Evolutionary conservation across 2,888 invertebrate species (phyloP), one percentile per base, ranked within the genome.

Genomic region (Malacosoma neustria): DNA sequence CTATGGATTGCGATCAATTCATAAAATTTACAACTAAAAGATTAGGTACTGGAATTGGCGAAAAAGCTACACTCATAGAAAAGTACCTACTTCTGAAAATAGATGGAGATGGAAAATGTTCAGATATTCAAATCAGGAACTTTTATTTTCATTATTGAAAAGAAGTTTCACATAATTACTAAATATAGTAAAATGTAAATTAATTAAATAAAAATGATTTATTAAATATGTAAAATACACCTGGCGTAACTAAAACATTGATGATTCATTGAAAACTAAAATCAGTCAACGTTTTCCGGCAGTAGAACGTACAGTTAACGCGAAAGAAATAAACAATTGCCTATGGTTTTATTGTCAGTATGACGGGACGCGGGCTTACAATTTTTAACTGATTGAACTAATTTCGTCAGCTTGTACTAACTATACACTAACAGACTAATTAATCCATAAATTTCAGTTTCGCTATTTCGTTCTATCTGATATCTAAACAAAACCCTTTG

Each of bases 81-180:
- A 89, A 89, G 89, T 89, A 89, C 89, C 89, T 89, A 87, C 81
- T 86, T 89, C 89, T 89, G 90, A 89, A 89, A 89, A 89, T 89
- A 89, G 89, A 89, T 88, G 89, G 89, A 88, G 88, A 88, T 87
- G 87, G 87, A 87, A 87, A 76, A 80, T 81, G 81, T 82, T 80
- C 80, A 77, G 76, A 63, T 65, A 54, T 51, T 57, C 77, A 80
- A 49, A 44, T 54, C 45, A 51, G 38, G 37, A 48, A 65, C 80
- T 72, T 65, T 67, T 70, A 47, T 29, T 30, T 15, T 29, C n/a
- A 30, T 9, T 6, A n/a, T 9, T 12, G 1, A 11, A 29, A 29
- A 29, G 7, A 29, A 6, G 5, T 29, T 6, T 29, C 5, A 29
- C 29, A 29, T 29, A 3, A 12, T 5, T 11, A 11, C 6, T 31